Conservation (phyloP, 2,113 vertebrate species). For the Rana temporaria region DNA sequence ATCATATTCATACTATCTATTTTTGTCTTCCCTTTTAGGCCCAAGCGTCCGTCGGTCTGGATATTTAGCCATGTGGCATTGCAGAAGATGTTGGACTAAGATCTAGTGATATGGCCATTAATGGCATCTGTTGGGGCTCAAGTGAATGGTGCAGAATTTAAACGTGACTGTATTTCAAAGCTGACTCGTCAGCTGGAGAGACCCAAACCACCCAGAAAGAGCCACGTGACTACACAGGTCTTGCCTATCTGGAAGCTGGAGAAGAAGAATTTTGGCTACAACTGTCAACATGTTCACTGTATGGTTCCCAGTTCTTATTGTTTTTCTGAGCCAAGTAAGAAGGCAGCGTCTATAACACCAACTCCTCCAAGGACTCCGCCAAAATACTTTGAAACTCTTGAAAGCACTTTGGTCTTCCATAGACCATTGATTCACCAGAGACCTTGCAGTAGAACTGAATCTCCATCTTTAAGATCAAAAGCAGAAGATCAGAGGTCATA, state of each 20-base stretch:
- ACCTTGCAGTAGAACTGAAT: slow-evolving; percentile 62
- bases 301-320: slow-evolving; percentile 65
- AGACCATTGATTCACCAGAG: slow-evolving; percentile 60
- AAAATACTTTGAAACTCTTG: slow-evolving; percentile 54
- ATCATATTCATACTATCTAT: background rate
- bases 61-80: background rate
- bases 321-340: slow-evolving; percentile 59
- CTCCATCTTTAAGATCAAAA: slow-evolving; percentile 64
- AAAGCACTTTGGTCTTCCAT: slow-evolving; percentile 59
- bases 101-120: slow-evolving; percentile 68
- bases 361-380: slow-evolving; percentile 48
- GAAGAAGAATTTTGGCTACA: slow-evolving; percentile 61
- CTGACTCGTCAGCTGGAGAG: slow-evolving; percentile 33
- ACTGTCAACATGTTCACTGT: slow-evolving; percentile 61
- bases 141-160: slow-evolving; percentile 60
- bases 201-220: slow-evolving; percentile 55
- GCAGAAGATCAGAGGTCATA: slow-evolving; percentile 64
- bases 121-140: slow-evolving; percentile 74
- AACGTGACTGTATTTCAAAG: slow-evolving; percentile 57
- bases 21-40: background rate
- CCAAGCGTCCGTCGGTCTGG: background rate
- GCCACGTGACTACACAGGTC: slow-evolving; percentile 56
- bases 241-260: slow-evolving; percentile 69
- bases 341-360: slow-evolving; percentile 28
- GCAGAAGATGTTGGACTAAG: background rate